Evolutionary conservation across 2,113 vertebrate genomes (phyloP), one percentile per base, ranked within the genome.

Genomic region (Epinephelus fuscoguttatus): DNA sequence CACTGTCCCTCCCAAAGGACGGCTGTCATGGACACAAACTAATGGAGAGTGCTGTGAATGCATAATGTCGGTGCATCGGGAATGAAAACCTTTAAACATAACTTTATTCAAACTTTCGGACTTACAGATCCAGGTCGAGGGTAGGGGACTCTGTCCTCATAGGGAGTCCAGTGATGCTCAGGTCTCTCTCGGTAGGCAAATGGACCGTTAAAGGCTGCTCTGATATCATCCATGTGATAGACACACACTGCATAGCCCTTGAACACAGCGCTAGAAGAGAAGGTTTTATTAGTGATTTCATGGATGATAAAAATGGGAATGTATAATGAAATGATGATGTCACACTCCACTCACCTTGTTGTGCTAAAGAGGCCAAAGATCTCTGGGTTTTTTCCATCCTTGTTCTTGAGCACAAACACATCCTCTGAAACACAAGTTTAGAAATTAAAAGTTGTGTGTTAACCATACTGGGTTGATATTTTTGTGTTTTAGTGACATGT

Each of bases 91-190:
- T 5, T 45, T 63, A 25, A 85, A 79, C 0, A 77, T 50, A 9
- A 45, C 6, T 71, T 33, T 17, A 69, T 47, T 70, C 4, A 75
- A 53, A 50, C 30, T 10, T 56, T 27, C 40, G 63, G 10, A 97
- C 97, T 97, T 94, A 99, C 98, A 83, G 97, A 97, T 88, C 98
- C 98, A 83, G 98, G 98, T 47, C 98, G 95, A n/a, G 98, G 98
- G 67, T 97, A 99, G 40, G 98, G 98, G 15, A 99, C 96, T 94
- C 94, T 97, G 62, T 97, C 97, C 91, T 99, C 98, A 3, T 98
- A 98, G 4, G 97, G 89, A 73, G 95, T 96, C 98, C 98, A 99
- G 81, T 98, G 97, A 84, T 99, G 98, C 78, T 98, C 97, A 13
- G 97, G 96, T 76, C 95, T 96, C 92, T 99, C 98, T 53, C 97